Base-by-base conservation (phyloP, 2,113 vertebrate species). In the Dryoscopus gambensis region DNA sequence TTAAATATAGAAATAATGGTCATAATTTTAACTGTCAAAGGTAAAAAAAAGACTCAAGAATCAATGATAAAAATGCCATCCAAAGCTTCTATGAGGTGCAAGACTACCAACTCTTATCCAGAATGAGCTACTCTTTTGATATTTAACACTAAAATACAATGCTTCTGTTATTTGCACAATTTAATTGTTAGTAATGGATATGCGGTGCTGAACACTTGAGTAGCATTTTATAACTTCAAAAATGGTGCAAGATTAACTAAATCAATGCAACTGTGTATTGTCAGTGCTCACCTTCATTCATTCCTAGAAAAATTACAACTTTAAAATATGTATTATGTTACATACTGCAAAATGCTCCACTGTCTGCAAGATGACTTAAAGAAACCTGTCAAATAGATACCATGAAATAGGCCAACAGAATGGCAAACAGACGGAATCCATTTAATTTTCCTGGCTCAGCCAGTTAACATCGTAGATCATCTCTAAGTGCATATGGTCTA, bases 371-470 rank as follows among this genome's bases (percentile, higher is more conserved):
- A n/a, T 60, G 73, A 52, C 28, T 33, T 50, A 73, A 76, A 77
- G 21, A 68, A 7, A 68, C 8, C 25, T 27, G 40, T 49, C 40
- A 76, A 82, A 68, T 7, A 37, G 3, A 23, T 17, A 25, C 33
- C 47, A 74, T 10, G 3, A 89, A 91, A 65, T 1, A 86, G 27
- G 49, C 0, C 0, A 75, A 44, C 0, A 79, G 62, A 63, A 62
- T 12, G 7, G 28, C 40, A 91, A 57, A 52, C 21, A 68, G 47
- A 83, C 73, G 15, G 4, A 59, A 94, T 21, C 37, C 7, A 44
- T 40, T 53, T 62, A 3, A 16, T 40, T 90, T 50, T 80, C 55
- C 50, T 77, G 40, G 16, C 28, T 92, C 49, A 19, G 42, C 37
- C 24, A 71, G 22, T 65, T 40, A 64, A 42, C 82, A 74, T 15